phyloP scores from a whole-genome alignment of 1,140 invertebrate genomes.

The Neocloeon triangulifer region DNA sequence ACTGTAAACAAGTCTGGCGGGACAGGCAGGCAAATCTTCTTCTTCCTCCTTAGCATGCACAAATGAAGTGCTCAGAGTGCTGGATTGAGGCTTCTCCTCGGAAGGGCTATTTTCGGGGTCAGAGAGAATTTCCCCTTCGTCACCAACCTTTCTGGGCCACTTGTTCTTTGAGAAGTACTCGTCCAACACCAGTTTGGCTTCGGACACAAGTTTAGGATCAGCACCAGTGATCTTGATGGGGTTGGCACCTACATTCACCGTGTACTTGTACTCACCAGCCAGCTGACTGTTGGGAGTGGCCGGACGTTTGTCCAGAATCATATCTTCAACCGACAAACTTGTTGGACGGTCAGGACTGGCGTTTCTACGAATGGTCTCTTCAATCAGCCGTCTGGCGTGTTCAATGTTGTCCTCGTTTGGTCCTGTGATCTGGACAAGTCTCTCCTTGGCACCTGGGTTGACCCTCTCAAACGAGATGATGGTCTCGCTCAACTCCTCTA shows the following conservation, averaged over 20 bases:
- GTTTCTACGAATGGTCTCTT: slow-evolving; percentile 78
- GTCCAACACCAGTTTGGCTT: slow-evolving; percentile 65
- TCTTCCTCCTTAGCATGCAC: slow-evolving; percentile 1
- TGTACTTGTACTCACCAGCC: slow-evolving; percentile 66
- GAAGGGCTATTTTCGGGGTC: slow-evolving; percentile 16
- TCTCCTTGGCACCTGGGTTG: slow-evolving; percentile 72
- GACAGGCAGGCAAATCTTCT: neutral
- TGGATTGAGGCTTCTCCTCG: slow-evolving; percentile 17
- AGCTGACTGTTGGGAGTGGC: slow-evolving; percentile 35
- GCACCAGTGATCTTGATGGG: slow-evolving; percentile 62
- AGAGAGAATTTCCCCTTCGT: slow-evolving; percentile 12
- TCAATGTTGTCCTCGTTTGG: slow-evolving; percentile 76
- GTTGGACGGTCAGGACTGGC: slow-evolving; percentile 49
- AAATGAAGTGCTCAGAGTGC: slow-evolving; percentile 8
- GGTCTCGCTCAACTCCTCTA: slow-evolving; percentile 91
- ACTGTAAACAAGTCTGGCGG: slow-evolving; percentile 10
- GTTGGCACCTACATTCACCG: slow-evolving; percentile 54
- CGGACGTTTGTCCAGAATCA: slow-evolving; percentile 44
- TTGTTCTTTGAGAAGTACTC: slow-evolving; percentile 60
- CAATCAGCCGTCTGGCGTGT: slow-evolving; percentile 72
- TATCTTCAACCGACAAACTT: slow-evolving; percentile 32
- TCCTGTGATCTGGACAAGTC: slow-evolving; percentile 79
- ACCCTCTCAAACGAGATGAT: slow-evolving; percentile 97
- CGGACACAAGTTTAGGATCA: slow-evolving; percentile 60
- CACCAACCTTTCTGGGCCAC: slow-evolving; percentile 25